phyloP scores from a whole-genome alignment of 1,140 invertebrate genomes.

The Uloborus diversus region DNA sequence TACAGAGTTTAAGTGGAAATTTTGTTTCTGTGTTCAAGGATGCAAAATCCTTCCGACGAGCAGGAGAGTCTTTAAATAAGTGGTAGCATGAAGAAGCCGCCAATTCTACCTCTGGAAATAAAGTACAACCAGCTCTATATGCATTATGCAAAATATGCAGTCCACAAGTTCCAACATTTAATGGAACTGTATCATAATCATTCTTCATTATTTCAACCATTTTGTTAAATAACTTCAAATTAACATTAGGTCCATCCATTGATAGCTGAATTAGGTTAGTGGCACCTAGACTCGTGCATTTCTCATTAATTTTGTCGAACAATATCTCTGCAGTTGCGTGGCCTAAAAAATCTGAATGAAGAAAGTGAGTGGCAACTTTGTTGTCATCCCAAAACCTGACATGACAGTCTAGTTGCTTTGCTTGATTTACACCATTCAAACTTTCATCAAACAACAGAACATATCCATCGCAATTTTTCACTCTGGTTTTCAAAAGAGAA shows the following conservation, averaged over 20 bases:
- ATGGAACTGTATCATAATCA: neutral
- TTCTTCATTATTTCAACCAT: neutral
- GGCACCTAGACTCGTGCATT: neutral
- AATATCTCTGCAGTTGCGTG: conserved; percentile 7
- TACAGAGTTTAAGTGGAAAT: conserved; percentile 1
- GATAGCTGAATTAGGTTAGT: conserved; percentile 5
- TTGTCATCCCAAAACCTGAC: neutral
- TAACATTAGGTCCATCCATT: conserved; percentile 42
- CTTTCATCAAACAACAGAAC: conserved; percentile 20
- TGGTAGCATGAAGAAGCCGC: neutral
- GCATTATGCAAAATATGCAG: conserved; percentile 24
- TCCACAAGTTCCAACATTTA: conserved; percentile 15
- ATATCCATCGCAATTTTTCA: neutral
- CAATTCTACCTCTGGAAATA: neutral
- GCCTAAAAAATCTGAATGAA: neutral
- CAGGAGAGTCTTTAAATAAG: conserved; percentile 5
- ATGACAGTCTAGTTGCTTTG: conserved; percentile 29
- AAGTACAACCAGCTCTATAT: neutral
- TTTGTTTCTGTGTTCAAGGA: neutral
- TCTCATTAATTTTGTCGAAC: neutral
- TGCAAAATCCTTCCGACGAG: conserved; percentile 15
- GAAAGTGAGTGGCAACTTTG: neutral
- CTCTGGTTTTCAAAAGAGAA: neutral
- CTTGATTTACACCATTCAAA: neutral
- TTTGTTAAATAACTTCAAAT: conserved; percentile 4